A percentile compares a stretch with the other conserved stretches of the same genome.
Conservation (phyloP, 1,140 invertebrate genomes). For the Drosophila pandora region DNA sequence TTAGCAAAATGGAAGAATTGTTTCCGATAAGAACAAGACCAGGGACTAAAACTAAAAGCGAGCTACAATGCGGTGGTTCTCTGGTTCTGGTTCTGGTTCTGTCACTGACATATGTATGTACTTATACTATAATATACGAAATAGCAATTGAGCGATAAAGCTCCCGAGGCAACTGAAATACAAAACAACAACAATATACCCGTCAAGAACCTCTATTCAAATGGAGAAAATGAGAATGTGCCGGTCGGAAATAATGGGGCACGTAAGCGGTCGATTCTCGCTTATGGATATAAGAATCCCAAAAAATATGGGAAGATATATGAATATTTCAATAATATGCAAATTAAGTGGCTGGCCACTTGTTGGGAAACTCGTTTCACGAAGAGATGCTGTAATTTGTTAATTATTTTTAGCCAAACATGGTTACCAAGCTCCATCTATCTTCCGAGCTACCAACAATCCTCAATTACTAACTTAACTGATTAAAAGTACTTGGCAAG, state of each 20-base stretch:
- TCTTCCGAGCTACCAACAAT: neutral
- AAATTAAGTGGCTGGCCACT: conserved; percentile 27
- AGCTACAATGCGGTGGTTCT: conserved; percentile 32
- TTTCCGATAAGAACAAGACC: conserved; percentile 48
- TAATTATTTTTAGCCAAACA: neutral
- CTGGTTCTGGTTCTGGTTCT: neutral
- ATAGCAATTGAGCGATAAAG: conserved; percentile 50
- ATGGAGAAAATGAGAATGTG: conserved; percentile 31
- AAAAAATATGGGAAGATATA: conserved; percentile 37
- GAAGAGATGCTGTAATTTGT: conserved; percentile 10
- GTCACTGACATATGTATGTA: conserved; percentile 22
- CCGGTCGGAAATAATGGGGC: conserved; percentile 23
- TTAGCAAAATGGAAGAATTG: conserved; percentile 67
- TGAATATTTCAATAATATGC: conserved; percentile 48
- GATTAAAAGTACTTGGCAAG: neutral
- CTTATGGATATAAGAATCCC: conserved; percentile 22
- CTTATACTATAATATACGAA: conserved; percentile 8
- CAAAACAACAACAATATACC: conserved; percentile 11
- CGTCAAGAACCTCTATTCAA: neutral
- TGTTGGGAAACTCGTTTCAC: conserved; percentile 37
- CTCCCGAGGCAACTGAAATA: conserved; percentile 33
- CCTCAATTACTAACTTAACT: neutral
- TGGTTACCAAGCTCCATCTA: neutral
- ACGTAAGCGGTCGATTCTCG: conserved; percentile 22
- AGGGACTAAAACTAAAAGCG: conserved; percentile 21